Evolutionary conservation across 2,888 invertebrate species (phyloP), one percentile per base, ranked within the genome.

Genomic region (Tipula unca): DNA sequence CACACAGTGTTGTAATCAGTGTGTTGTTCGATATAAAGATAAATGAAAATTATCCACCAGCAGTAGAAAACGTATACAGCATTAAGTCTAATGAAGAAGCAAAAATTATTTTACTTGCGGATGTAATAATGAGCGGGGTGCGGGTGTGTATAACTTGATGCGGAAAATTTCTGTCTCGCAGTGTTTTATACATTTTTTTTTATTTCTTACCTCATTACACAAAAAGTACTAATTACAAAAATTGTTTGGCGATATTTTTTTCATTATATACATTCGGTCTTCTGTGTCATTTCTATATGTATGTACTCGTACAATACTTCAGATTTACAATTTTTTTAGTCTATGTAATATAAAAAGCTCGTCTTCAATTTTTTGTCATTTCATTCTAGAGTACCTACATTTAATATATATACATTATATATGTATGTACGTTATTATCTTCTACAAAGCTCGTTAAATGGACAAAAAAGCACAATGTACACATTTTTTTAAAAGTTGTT

Each of bases 261-360:
- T n/a, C n/a, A 48, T 48, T 48, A 20, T 25, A 25, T 48, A n/a
- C n/a, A n/a, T n/a, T n/a, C n/a, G n/a, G n/a, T n/a, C n/a, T 69
- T 69, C 69, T 69, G 25, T 69, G 69, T 69, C 69, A n/a, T 69
- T 69, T 69, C 69, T 69, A n/a, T n/a, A n/a, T n/a, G n/a, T n/a
- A n/a, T n/a, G n/a, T n/a, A n/a, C n/a, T n/a, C n/a, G n/a, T n/a
- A n/a, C n/a, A n/a, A n/a, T n/a, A 69, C 69, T 69, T 69, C 25
- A 69, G 25, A 69, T 69, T 69, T 20, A n/a, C n/a, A n/a, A n/a
- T n/a, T n/a, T n/a, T n/a, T n/a, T n/a, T n/a, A n/a, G 69, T 69
- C 48, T 48, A 48, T 48, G 48, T 48, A 48, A 10, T 6, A 25
- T 10, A 69, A 69, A 69, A 69, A 69, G 10, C 69, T 69, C 69